Evolutionary conservation across 2,797 vertebrate genomes (phyloP).

Genomic region (Hemitrygon akajei): DNA sequence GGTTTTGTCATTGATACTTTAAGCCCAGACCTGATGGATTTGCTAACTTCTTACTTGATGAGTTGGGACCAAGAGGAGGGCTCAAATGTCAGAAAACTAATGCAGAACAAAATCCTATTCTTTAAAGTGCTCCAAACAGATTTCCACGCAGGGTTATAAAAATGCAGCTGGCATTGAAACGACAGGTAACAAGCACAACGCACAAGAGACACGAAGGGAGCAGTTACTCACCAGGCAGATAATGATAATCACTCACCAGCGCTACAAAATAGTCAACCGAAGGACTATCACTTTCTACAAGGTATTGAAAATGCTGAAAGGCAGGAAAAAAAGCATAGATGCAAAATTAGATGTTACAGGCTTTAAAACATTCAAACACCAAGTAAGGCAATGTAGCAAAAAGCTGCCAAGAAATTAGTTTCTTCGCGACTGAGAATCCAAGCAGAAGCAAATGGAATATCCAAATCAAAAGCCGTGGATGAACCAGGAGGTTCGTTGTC

Average conservation of each 20-base stretch:
- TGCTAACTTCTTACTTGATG: slow-evolving; percentile 12
- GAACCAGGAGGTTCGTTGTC: no score
- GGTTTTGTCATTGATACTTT: not conserved
- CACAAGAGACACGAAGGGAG: not conserved
- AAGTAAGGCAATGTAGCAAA: not conserved
- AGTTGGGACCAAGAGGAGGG: not conserved
- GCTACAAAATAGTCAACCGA: not conserved
- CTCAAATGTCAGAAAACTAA: slow-evolving; percentile 18
- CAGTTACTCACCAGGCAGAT: no score
- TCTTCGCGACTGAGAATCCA: no score
- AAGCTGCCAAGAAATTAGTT: no score
- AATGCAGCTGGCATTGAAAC: not conserved
- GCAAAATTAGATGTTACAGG: not conserved
- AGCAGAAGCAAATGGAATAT: no score
- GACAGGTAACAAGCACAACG: not conserved
- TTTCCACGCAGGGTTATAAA: not conserved
- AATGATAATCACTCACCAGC: not conserved
- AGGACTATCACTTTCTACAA: not conserved
- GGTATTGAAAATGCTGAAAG: not conserved
- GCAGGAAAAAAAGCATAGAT: not conserved
- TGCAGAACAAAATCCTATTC: not conserved
- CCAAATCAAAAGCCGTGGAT: no score
- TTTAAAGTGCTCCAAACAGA: not conserved
- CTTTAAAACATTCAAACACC: not conserved
- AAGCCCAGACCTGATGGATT: slow-evolving; percentile 9